Evolutionary conservation across 1,140 invertebrate species (phyloP), one percentile per base, ranked within the genome.

Genomic region (Ostrea edulis): DNA sequence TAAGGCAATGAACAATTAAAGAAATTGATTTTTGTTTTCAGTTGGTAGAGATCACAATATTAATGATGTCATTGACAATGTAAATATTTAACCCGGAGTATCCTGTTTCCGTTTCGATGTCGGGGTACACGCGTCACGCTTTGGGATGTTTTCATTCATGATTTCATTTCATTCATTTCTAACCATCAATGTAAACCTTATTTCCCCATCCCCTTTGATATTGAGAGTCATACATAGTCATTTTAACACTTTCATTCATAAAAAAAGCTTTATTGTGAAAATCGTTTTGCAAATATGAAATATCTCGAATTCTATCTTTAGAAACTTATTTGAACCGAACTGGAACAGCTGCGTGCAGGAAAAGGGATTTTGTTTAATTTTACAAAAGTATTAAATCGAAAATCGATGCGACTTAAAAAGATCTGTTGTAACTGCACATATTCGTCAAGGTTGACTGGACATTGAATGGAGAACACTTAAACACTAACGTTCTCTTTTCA

Each of bases 101-200:
- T 77, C 68, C 68, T 11, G 68, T 77, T 77, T 77, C 68, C 68
- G 68, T 25, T 77, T 22, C 3, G 68, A 77, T 77, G 22, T 29
- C 8, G 68, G 5, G 8, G 68, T 77, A 77, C 12, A 17, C 11
- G 35, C 68, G 68, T 77, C 68, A 77, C 68, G 25, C 68, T 77
- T 77, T 25, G 22, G 68, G 68, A 77, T 77, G 68, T 29, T 77
- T 77, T 77, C 68, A 77, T 77, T 77, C 68, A 77, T 35, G 25
- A 29, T 77, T 77, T 35, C 12, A 29, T 29, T 77, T 25, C 68
- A 77, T 77, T 77, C 29, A 77, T 25, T 77, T 29, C 29, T 29
- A 77, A 29, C 12, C 25, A 77, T 77, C 25, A 77, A 77, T 77
- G 68, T 62, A 77, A 35, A 77, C 68, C 9, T 25, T 25, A 77